Evolutionary conservation across 2,797 vertebrate genomes (phyloP), one percentile per base, ranked within the genome.

Genomic region (Anisognathus igniventris): DNA sequence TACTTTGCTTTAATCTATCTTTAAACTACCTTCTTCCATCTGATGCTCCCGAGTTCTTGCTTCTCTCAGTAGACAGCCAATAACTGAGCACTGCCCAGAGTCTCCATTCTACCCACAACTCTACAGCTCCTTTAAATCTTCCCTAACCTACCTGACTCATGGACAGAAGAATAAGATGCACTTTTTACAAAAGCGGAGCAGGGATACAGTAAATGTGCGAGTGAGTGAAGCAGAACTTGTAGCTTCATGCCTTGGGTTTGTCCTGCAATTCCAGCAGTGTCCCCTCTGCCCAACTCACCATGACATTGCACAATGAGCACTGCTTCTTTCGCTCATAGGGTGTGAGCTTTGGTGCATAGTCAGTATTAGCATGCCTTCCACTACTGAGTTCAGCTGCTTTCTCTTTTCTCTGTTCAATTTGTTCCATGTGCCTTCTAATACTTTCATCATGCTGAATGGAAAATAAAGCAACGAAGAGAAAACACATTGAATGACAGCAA

Each of bases 341-440:
- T 21, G 99, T 99, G 61, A 99, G 98, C 95, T 99, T 99, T 40
- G 99, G 99, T 47, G 99, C 99, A 33, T 99, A 99, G 97, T 99
- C 99, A 1, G 99, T 99, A 88, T 98, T 99, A 61, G 99, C 99
- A 39, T 99, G 99, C 81, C 99, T 98, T 23, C 99, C 99, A 35
- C 99, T 99, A 94, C 99, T 99, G 88, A 99, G 97, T 93, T 99
- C 99, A 4, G 99, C 99, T 21, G 99, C 99, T 82, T 99, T 99
- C 97, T 99, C 99, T 96, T 99, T 99, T 64, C 99, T 98, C 93
- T 99, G 99, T 92, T 99, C 99, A 8, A 99, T 99, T 97, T 99
- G 99, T 96, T 99, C 99, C 99, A 99, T 99, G 97, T 99, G 99
- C 86, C 99, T 98, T 60, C 99, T 98, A 93, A 99, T 99, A 97